Conservation (phyloP, 2,113 vertebrate genomes). For the Scalopus aquaticus region DNA sequence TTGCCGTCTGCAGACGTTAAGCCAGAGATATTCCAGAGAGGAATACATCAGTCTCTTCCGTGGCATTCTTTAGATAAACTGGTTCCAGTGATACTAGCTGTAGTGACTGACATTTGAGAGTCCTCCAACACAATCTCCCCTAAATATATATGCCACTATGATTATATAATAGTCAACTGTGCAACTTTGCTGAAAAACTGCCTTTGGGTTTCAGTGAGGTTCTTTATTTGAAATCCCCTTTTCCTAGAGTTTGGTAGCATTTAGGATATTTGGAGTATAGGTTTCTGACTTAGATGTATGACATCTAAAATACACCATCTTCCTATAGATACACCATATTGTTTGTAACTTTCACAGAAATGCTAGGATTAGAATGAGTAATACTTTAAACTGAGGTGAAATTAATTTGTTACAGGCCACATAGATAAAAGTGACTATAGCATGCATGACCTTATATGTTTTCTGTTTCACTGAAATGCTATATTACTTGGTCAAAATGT, state of each 20-base stretch:
- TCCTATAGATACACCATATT: not conserved
- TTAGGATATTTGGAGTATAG: not conserved
- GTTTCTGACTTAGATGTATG: not conserved
- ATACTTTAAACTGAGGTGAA: not conserved
- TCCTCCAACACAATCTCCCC: not conserved
- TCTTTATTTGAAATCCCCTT: not conserved
- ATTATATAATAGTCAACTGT: not conserved
- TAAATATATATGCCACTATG: not conserved
- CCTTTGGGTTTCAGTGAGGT: not conserved
- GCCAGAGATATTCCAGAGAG: not conserved
- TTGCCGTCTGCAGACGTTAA: not conserved
- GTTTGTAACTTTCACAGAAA: not conserved
- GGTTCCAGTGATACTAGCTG: not conserved
- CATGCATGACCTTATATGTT: not conserved
- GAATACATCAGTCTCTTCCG: not conserved
- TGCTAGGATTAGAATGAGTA: not conserved
- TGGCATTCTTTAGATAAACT: not conserved
- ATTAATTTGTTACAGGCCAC: not conserved
- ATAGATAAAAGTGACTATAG: not conserved
- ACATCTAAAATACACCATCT: no score
- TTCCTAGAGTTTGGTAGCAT: not conserved
- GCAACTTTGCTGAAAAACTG: not conserved
- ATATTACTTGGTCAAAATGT: not conserved
- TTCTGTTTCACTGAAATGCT: slow-evolving; percentile 22
- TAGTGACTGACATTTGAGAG: not conserved